A percentile compares a stretch with the other conserved stretches of the same genome.
Conservation (phyloP, 2,797 vertebrate species). For the Myoxocephalus aenaeus region DNA sequence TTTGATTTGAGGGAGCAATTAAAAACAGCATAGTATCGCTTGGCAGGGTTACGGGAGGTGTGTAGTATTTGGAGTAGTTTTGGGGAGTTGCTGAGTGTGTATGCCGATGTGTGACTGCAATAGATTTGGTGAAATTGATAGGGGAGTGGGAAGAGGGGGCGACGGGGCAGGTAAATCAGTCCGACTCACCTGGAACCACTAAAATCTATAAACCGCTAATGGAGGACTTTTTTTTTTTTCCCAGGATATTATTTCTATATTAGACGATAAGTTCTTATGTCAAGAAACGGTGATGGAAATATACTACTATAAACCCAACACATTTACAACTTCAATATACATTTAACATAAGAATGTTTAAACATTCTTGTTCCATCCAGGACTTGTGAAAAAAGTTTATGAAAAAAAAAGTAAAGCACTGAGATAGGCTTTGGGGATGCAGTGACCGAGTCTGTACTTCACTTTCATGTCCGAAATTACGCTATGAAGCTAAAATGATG, state of each 20-base stretch:
- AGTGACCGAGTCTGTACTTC: not conserved
- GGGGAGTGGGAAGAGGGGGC: slow-evolving; percentile 10
- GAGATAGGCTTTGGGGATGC: not conserved
- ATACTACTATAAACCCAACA: slow-evolving; percentile 5
- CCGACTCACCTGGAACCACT: slow-evolving; percentile 42
- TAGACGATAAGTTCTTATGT: slow-evolving; percentile 16
- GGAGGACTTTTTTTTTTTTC: slow-evolving; percentile 25
- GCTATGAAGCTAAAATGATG: not conserved
- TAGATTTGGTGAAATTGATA: slow-evolving; percentile 68
- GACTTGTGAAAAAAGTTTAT: not conserved
- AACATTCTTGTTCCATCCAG: slow-evolving; percentile 12
- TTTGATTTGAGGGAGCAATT: slow-evolving; percentile 87
- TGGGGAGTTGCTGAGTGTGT: slow-evolving; percentile 37
- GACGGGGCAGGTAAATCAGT: slow-evolving; percentile 58
- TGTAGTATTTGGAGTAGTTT: slow-evolving; percentile 57
- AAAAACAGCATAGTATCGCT: slow-evolving; percentile 75
- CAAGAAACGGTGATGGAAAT: slow-evolving; percentile 18
- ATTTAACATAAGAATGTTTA: slow-evolving; percentile 2
- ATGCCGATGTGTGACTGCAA: slow-evolving; percentile 53
- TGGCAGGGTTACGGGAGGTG: slow-evolving; percentile 67
- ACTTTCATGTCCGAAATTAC: not conserved
- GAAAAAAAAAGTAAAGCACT: not conserved
- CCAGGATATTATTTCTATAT: slow-evolving; percentile 50
- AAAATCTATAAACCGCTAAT: slow-evolving; percentile 64
- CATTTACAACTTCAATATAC: slow-evolving; percentile 24